Percentiles rank a stretch among this genome's conserved stretches.
Evolutionary conservation across 2,888 invertebrate species (phyloP).

Genomic region (Caenorhabditis doughertyi): DNA sequence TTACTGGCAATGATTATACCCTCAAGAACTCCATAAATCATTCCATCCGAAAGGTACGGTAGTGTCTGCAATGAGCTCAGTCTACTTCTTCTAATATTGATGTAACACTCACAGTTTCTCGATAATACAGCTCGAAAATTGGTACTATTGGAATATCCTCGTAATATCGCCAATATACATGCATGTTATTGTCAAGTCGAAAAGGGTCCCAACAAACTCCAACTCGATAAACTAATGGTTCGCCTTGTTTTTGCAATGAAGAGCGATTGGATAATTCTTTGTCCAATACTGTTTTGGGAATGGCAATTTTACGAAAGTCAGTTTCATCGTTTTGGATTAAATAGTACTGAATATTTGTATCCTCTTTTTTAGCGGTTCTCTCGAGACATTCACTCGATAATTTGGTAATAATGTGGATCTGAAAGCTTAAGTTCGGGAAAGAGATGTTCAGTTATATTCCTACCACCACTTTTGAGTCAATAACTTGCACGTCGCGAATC

Average conservation of each 20-base stretch:
- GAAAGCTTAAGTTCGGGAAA: not conserved
- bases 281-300: constrained; percentile 17
- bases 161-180: constrained; percentile 22
- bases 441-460: not conserved
- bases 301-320: constrained; percentile 15
- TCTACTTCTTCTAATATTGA: not conserved
- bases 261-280: not conserved
- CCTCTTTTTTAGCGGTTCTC: not conserved
- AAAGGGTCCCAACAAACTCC: constrained; percentile 38
- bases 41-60: constrained; percentile 35
- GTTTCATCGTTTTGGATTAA: constrained; percentile 36
- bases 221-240: constrained; percentile 20
- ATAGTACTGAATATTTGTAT: not conserved
- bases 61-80: constrained; percentile 6
- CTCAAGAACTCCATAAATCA: constrained; percentile 49
- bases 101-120: constrained; percentile 14
- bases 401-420: constrained; percentile 31
- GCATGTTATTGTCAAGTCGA: not conserved
- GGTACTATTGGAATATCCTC: constrained; percentile 16
- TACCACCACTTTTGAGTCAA: constrained; percentile 37
- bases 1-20: constrained; percentile 32
- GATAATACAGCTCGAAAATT: constrained; percentile 32
- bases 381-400: not conserved
- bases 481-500: constrained; percentile 42
- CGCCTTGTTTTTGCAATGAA: not conserved